phyloP scores from a whole-genome alignment of 2,797 vertebrate species.

The Liparis tanakae region DNA sequence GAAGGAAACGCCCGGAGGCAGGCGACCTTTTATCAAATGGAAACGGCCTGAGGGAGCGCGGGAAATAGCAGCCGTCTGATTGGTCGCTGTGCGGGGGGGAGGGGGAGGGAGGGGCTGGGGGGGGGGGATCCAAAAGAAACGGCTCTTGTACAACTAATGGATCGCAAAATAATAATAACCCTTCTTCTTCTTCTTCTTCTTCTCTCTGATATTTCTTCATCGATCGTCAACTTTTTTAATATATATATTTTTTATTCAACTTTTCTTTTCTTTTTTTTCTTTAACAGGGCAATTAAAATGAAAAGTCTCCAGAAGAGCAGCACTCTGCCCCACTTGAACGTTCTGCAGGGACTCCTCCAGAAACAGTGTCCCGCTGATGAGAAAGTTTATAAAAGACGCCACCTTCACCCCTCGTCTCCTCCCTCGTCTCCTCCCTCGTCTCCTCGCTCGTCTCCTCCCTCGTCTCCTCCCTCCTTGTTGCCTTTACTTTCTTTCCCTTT shows the following conservation, averaged over 20 bases:
- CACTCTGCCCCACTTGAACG: conserved; percentile 60
- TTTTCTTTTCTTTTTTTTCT: conserved; percentile 56
- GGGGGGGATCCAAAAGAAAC: too few relatives aligned
- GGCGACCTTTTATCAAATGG: conserved; percentile 73
- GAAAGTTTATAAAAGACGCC: conserved; percentile 53
- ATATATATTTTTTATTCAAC: too few relatives aligned
- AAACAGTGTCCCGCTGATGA: conserved; percentile 63
- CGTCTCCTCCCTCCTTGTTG: conserved; percentile 51
- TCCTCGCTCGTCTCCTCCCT: too few relatives aligned
- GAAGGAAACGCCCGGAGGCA: conserved; percentile 58
- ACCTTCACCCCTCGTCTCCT: too few relatives aligned
- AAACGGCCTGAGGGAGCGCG: conserved; percentile 56
- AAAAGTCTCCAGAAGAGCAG: conserved; percentile 58
- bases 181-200: too few relatives aligned
- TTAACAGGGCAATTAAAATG: conserved; percentile 68
- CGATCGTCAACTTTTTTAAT: too few relatives aligned
- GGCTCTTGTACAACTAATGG: too few relatives aligned
- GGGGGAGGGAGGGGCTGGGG: too few relatives aligned
- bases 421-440: conserved; percentile 42
- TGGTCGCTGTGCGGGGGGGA: too few relatives aligned
- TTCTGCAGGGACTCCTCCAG: conserved; percentile 63
- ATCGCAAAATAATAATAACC: too few relatives aligned
- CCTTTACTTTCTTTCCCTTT: conserved; percentile 35
- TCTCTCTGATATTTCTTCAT: too few relatives aligned
- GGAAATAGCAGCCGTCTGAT: conserved; percentile 33